A percentile compares a stretch with the other conserved stretches of the same genome.
These are phyloP conservation scores for Prionailurus viverrinus DNA, from an alignment of 2,113 vertebrate genomes.

Conservation along the genomic window DNA sequence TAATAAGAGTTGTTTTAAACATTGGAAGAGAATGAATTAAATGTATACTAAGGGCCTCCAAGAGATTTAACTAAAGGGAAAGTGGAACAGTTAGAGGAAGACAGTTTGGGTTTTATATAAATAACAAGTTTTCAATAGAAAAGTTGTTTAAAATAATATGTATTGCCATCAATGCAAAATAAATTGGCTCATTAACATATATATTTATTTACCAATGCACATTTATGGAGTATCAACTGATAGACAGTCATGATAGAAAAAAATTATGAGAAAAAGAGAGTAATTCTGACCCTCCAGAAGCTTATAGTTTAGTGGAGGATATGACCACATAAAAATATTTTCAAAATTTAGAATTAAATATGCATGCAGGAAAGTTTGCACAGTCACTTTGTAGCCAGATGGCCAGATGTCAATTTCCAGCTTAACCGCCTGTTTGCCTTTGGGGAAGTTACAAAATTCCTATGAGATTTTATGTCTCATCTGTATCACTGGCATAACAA, in stretches of 20 bases:
- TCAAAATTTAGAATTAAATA: conserved; percentile 11
- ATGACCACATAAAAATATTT: neutral
- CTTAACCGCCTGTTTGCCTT: neutral
- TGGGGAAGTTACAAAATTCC: neutral
- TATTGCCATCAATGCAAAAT: neutral
- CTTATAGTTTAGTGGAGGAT: neutral
- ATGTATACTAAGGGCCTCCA: neutral
- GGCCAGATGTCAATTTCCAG: neutral
- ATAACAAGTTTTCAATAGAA: conserved; percentile 30
- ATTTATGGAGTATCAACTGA: neutral
- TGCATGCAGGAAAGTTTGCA: neutral
- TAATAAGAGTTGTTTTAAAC: conserved; percentile 62
- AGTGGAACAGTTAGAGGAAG: neutral
- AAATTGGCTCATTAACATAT: neutral
- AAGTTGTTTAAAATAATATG: conserved; percentile 41
- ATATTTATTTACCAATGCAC: neutral
- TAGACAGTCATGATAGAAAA: neutral
- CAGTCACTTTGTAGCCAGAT: neutral
- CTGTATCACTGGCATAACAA: neutral
- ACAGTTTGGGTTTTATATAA: conserved; percentile 31
- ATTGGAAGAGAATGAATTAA: conserved; percentile 45
- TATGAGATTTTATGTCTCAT: neutral
- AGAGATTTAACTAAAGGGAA: neutral
- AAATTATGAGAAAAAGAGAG: neutral
- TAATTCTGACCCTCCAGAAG: neutral